These are phyloP conservation scores for Procambarus virginalis DNA, from an alignment of 1,140 invertebrate genomes.

Conservation along the genomic window DNA sequence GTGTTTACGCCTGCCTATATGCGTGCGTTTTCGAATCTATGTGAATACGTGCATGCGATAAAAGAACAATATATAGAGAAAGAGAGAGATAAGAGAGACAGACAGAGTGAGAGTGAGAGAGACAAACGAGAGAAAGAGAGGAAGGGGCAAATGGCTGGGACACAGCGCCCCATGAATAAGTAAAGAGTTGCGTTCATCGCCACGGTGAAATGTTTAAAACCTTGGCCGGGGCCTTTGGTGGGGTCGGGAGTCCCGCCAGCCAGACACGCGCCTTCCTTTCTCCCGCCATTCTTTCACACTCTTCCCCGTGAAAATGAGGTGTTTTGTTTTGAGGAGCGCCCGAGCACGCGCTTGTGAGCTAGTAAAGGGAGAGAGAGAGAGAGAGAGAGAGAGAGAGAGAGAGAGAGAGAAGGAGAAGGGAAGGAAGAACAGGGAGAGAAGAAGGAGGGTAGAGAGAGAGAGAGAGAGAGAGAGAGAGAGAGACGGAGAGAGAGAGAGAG, in stretches of 20 bases:
- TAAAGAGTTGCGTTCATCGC: constrained; percentile 20
- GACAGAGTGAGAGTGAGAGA: neutral
- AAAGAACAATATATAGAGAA: too few species aligned
- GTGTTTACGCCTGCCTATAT: too few species aligned
- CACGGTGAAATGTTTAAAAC: constrained; percentile 29
- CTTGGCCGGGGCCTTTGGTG: neutral
- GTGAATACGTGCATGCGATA: too few species aligned
- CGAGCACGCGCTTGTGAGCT: neutral
- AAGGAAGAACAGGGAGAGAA: neutral
- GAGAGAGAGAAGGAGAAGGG: neutral
- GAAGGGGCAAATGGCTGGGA: neutral
- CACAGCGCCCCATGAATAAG: constrained; percentile 28
- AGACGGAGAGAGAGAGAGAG: neutral
- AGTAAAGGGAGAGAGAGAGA: neutral
- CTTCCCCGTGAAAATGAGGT: neutral
- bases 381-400: neutral
- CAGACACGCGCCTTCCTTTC: neutral
- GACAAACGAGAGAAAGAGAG: neutral
- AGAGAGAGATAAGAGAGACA: neutral
- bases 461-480: neutral
- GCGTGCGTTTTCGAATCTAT: too few species aligned
- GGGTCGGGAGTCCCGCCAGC: neutral
- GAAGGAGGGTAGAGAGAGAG: too few species aligned
- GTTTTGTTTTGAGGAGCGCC: constrained; percentile 1
- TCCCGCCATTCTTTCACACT: neutral